Base-by-base conservation (phyloP, 1,140 invertebrate species). In the Brachionus angularis region DNA sequence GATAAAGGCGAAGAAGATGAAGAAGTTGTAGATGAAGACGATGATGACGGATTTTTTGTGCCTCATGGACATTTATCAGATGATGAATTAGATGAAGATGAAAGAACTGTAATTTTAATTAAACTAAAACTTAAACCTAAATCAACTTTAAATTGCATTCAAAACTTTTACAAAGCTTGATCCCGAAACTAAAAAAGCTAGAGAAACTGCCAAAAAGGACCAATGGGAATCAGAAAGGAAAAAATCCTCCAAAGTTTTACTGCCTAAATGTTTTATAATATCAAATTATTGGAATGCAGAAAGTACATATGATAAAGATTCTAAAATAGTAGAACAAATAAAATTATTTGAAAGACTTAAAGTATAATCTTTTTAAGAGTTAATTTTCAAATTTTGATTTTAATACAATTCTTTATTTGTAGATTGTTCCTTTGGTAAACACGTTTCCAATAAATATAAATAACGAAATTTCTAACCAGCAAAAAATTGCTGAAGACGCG, bases 81-180 rank as follows among this genome's bases (percentile, higher is more conserved):
- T 23, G 70, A 71, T 71, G 70, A 71, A 46, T 16, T 71, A 16
- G 49, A 71, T 42, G 67, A 70, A 70, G 67, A 70, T 33, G 67
- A 70, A 70, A 23, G 36, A 47, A 39, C 33, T 12, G 53, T 58
- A 42, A 58, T 10, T 7, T 14, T 42, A n/a, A n/a, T n/a, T n/a
- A n/a, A n/a, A n/a, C n/a, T n/a, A n/a, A n/a, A n/a, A n/a, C n/a
- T n/a, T n/a, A n/a, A n/a, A n/a, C n/a, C n/a, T n/a, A n/a, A n/a
- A n/a, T n/a, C n/a, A 25, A 25, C 10, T 58, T 36, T 27, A 36
- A 8, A 31, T 53, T 31, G 14, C 16, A n/a, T 7, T 53, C 21
- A 16, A 33, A 18, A 21, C 34, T 16, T 34, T 10, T 16, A 21
- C 21, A 25, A 67, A 67, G 42, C 2, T 67, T 44, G 62, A 67